Evolutionary conservation across 2,888 invertebrate species (phyloP).

Genomic region (Drosophila phalerata): DNA sequence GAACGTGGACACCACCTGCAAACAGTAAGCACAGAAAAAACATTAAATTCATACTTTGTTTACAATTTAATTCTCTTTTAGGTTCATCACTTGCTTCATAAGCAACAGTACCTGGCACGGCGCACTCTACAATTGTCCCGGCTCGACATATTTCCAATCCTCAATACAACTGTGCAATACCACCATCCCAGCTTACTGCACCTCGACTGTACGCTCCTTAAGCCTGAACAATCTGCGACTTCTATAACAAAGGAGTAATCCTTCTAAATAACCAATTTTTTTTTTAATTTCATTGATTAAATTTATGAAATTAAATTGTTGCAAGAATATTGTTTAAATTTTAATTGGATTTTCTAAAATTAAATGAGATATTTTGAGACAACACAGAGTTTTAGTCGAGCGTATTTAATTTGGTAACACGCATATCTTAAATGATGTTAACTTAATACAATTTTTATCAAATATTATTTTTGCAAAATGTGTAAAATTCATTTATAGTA

Average conservation of each 20-base stretch:
- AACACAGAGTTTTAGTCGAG: too few relatives aligned
- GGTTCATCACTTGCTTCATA: constrained; percentile 56
- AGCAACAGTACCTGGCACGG: constrained; percentile 45
- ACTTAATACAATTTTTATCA: too few relatives aligned
- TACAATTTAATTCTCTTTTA: constrained; percentile 3
- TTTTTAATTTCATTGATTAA: too few relatives aligned
- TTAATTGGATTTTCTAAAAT: not conserved
- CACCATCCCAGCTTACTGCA: constrained; percentile 47
- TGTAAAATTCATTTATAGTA: too few relatives aligned
- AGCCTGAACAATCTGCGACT: constrained; percentile 29
- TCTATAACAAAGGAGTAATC: not conserved
- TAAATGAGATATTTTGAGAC: not conserved
- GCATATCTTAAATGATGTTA: too few relatives aligned
- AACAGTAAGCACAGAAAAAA: constrained; percentile 48
- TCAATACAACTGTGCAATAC: constrained; percentile 39
- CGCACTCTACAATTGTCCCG: constrained; percentile 58
- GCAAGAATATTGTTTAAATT: not conserved
- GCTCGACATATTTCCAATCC: constrained; percentile 60
- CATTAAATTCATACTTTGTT: not conserved
- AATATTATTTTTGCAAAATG: not conserved
- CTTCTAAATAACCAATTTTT: too few relatives aligned
- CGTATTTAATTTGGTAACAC: too few relatives aligned
- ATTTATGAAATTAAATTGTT: not conserved
- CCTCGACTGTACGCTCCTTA: constrained; percentile 19
- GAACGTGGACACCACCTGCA: constrained; percentile 36